Base-by-base conservation (phyloP, 2,888 invertebrate genomes). In the Dasysyrphus tricinctus region DNA sequence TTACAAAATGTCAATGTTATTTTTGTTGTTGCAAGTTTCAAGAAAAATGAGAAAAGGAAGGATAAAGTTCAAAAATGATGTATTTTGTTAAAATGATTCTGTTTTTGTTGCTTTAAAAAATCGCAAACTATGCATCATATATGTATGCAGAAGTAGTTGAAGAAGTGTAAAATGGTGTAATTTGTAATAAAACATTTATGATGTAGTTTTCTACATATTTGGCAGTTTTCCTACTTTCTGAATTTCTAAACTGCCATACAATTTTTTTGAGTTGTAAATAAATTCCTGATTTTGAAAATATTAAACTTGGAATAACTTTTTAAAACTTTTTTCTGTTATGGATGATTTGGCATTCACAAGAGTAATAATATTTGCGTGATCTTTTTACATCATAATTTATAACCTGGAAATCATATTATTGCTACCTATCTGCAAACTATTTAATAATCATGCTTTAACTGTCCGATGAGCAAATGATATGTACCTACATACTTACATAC, bases 251-350 rank as follows among this genome's bases (percentile, higher is more conserved):
- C 4, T 29, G 63, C n/a, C 14, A n/a, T n/a, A 61, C 12, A 39
- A 14, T 39, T 44, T 63, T 8, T 44, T 63, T 63, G 63, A 42
- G 44, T 63, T 63, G 63, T 44, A 44, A 29, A 44, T 44, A 44
- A 29, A 44, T 63, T 44, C 12, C 16, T 61, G 39, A 61, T 24
- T 59, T 42, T 37, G 42, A 39, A 61, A 42, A 61, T 19, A 47
- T 47, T 47, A 47, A 16, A 47, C 3, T 61, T 61, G 0, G 1
- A 0, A 12, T 37, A 24, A 24, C 24, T 47, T 16, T 47, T 3
- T n/a, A n/a, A 39, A 12, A 12, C 11, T 39, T 3, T 24, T 3
- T 24, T 24, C 3, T 24, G 24, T 12, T 32, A 32, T 16, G 16
- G 47, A 47, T 8, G 9, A 16, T 16, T 16, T 2, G 47, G 3